These are phyloP conservation scores for Drosophila cardini DNA, from an alignment of 1,140 invertebrate genomes.

Conservation along the genomic window DNA sequence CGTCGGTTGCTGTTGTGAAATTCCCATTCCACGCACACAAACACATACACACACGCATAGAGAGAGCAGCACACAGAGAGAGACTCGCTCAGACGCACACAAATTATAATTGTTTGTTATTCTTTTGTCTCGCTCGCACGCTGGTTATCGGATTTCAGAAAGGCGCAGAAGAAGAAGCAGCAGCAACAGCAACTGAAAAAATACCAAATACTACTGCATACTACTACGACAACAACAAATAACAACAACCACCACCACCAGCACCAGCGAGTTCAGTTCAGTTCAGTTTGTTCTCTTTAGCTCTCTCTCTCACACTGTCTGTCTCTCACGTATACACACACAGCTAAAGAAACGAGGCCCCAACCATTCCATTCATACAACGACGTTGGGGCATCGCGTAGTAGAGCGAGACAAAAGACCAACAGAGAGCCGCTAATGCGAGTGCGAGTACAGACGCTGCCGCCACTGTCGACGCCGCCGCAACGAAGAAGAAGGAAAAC, in stretches of 20 bases:
- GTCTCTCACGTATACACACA: constrained; percentile 16
- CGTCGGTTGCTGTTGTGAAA: constrained; percentile 63
- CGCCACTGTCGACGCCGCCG: constrained; percentile 5
- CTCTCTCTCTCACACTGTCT: constrained; percentile 14
- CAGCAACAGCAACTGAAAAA: constrained; percentile 46
- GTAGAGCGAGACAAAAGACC: constrained; percentile 62
- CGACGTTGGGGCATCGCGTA: constrained; percentile 53
- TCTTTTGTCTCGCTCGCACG: constrained; percentile 79
- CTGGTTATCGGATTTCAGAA: constrained; percentile 81
- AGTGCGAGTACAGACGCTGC: constrained; percentile 15
- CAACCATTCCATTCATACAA: constrained; percentile 79
- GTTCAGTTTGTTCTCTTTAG: constrained; percentile 29
- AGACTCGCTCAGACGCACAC: constrained; percentile 48
- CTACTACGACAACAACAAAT: constrained; percentile 60
- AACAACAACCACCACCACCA: constrained; percentile 12
- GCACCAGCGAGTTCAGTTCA: constrained; percentile 23
- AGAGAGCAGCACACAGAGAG: constrained; percentile 10
- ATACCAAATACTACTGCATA: constrained; percentile 78
- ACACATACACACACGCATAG: constrained; percentile 6
- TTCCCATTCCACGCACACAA: constrained; percentile 57
- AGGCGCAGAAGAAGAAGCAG: constrained; percentile 53
- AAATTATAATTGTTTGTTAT: constrained; percentile 81
- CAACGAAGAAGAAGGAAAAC: constrained; percentile 56
- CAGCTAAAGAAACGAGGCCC: constrained; percentile 29
- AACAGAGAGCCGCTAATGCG: constrained; percentile 20